Evolutionary conservation across 2,888 invertebrate genomes (phyloP).

Genomic region (Agonopterix alstromeriana): DNA sequence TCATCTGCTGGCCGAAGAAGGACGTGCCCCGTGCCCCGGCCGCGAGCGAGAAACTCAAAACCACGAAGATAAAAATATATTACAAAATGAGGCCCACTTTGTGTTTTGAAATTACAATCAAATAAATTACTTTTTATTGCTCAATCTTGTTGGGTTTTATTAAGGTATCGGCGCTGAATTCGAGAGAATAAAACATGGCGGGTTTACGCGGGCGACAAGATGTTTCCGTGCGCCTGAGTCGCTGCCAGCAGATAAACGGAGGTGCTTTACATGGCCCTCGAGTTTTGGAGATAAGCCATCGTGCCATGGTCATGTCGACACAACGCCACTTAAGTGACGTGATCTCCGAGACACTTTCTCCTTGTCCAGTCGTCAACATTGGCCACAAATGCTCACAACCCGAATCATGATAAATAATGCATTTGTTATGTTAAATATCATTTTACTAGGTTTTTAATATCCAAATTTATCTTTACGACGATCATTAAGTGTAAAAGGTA

Average conservation of each 20-base stretch:
- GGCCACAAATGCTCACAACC: conserved; percentile 2
- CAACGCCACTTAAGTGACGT: conserved; percentile 29
- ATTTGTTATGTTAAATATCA: conserved; percentile 13
- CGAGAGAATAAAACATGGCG: conserved; percentile 70
- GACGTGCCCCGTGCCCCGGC: conserved; percentile 56
- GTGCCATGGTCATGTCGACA: conserved; percentile 49
- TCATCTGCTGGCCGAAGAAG: conserved; percentile 45
- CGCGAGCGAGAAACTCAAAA: conserved; percentile 64
- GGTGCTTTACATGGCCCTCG: conserved; percentile 58
- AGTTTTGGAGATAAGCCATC: conserved; percentile 62
- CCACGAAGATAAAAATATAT: conserved; percentile 74
- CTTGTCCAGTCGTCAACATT: conserved; percentile 17
- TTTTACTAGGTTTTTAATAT: conserved; percentile 8
- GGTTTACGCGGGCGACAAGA: conserved; percentile 66
- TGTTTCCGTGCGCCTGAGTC: conserved; percentile 41
- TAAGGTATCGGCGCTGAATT: conserved; percentile 73
- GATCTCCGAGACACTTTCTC: conserved; percentile 34
- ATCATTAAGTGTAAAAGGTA: conserved; percentile 13
- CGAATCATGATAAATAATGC: conserved; percentile 9
- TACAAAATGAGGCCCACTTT: conserved; percentile 74
- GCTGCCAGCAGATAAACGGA: conserved; percentile 39
- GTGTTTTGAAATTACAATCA: conserved; percentile 77
- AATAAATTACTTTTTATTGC: conserved; percentile 77
- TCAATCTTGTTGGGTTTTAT: conserved; percentile 76
- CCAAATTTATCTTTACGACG: conserved; percentile 13